phyloP scores from a whole-genome alignment of 2,888 invertebrate genomes.

The Parnassius smintheus region DNA sequence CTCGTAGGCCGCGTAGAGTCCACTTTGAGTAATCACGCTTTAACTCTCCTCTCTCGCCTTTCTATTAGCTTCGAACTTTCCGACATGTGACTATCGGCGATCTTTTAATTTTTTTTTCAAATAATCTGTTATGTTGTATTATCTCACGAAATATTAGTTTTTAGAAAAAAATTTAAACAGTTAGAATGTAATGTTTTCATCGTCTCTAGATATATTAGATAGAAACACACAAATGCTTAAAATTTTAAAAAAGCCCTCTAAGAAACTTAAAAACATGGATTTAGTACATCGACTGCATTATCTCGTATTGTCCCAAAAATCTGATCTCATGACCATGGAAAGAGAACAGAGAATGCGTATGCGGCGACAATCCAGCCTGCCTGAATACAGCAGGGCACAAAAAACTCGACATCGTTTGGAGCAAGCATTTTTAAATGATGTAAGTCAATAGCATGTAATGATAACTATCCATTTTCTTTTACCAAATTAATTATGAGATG shows the following conservation, averaged over 20 bases:
- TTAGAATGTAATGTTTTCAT: no score
- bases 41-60: not conserved
- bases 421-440: conserved; percentile 73
- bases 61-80: conserved; percentile 9
- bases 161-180: no score
- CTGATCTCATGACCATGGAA: conserved; percentile 77
- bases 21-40: conserved; percentile 8
- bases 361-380: conserved; percentile 73
- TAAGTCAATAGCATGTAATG: conserved; percentile 46
- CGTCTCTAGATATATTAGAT: no score
- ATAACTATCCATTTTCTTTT: no score
- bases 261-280: conserved; percentile 55
- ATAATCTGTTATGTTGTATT: not conserved
- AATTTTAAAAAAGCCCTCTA: no score
- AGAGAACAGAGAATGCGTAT: conserved; percentile 72
- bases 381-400: conserved; percentile 70
- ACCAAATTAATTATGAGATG: no score
- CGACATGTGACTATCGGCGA: conserved; percentile 13
- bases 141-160: no score
- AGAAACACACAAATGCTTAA: no score
- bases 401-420: conserved; percentile 67
- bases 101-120: conserved; percentile 19
- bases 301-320: conserved; percentile 74
- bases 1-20: conserved; percentile 25
- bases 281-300: conserved; percentile 76